These are phyloP conservation scores for Sitta europaea DNA, from an alignment of 2,113 vertebrate genomes.

Conservation along the genomic window DNA sequence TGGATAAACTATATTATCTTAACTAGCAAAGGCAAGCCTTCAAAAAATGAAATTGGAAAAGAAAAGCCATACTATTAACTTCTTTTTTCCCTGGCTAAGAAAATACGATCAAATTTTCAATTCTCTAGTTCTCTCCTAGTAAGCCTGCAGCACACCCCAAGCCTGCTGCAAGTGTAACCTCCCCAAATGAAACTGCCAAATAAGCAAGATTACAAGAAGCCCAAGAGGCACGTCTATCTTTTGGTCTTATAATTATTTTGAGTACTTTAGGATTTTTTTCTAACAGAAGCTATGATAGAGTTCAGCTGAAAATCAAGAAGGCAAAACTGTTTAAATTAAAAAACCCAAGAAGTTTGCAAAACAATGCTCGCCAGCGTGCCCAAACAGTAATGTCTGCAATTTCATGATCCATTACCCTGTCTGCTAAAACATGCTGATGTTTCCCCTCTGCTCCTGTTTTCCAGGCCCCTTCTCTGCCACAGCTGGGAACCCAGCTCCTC, in stretches of 20 bases:
- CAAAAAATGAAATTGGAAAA: constrained; percentile 9
- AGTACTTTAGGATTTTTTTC: background rate
- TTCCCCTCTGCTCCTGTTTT: background rate
- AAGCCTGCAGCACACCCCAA: background rate
- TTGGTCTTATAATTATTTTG: constrained; percentile 22
- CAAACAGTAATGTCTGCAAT: constrained; percentile 46
- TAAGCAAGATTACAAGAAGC: constrained; percentile 18
- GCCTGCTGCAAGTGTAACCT: background rate
- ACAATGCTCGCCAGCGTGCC: constrained; percentile 11
- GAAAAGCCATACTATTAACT: background rate
- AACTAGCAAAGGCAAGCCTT: constrained; percentile 31
- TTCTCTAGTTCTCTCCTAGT: background rate
- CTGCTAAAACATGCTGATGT: background rate
- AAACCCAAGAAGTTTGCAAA: constrained; percentile 49
- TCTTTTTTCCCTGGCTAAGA: background rate
- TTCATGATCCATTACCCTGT: constrained; percentile 72
- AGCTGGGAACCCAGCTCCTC: background rate
- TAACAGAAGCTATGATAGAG: background rate
- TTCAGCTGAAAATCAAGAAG: constrained; percentile 25
- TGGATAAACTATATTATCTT: constrained; percentile 38
- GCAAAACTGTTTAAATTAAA: constrained; percentile 41
- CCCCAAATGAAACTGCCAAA: constrained; percentile 32
- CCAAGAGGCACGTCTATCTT: constrained; percentile 21
- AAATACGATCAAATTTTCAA: background rate
- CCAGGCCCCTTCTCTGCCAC: background rate